Base-by-base conservation (phyloP, 2,888 invertebrate species). In the Osedax fenrisi region DNA sequence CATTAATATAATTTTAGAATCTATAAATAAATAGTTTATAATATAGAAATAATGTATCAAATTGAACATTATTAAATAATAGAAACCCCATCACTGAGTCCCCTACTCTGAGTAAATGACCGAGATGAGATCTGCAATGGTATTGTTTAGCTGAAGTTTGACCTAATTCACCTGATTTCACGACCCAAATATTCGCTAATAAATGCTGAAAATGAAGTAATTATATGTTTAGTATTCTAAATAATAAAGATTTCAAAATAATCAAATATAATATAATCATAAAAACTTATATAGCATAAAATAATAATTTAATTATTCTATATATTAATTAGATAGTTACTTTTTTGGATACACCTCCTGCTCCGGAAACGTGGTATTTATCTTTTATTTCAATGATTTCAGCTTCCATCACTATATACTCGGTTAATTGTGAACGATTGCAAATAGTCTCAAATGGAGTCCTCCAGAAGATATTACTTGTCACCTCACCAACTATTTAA, bases 341-440 rank as follows among this genome's bases (percentile, higher is more conserved):
- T 85, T 91, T 92, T 75, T 87, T 88, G 0, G 95, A 94, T 75
- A 94, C 87, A 73, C 89, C 87, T 1, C 94, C 94, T 86, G 93
- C 93, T 0, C 94, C 95, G 0, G 92, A 91, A 83, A 76, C 75
- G 59, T 77, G 78, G 10, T 75, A 75, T 23, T 72, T 89, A 80
- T 93, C 77, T 41, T 75, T 76, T 66, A 75, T 76, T 78, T 88
- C 87, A 21, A 92, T 88, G 62, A 89, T 87, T 80, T 96, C 96
- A 76, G 93, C 89, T 82, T 98, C 92, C 91, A 98, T 93, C 0
- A 98, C 92, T 80, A 92, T 89, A 83, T 91, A 98, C 83, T 96
- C 92, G 0, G 90, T 89, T 77, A 97, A 85, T 81, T 94, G 92
- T 83, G 92, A 94, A 0, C 93, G 92, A 82, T 91, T 90, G 81